Conservation (phyloP, 1,140 invertebrate genomes). For the Listronotus oregonensis region DNA sequence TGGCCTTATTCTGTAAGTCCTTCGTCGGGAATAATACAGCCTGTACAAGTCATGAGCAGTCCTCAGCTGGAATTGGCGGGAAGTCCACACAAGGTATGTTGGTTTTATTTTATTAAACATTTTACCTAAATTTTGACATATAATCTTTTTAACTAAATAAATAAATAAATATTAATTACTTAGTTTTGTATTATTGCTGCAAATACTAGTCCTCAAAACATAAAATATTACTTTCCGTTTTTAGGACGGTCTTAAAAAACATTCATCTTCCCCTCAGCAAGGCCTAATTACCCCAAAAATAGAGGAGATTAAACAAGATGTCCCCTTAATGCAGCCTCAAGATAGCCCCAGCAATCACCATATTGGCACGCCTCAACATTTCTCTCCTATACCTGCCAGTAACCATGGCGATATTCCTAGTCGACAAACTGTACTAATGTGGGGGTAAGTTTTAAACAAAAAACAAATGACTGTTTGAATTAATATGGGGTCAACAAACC, state of each 20-base stretch:
- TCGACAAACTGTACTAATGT: constrained; percentile 86
- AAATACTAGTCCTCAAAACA: no score
- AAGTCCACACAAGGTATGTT: constrained; percentile 56
- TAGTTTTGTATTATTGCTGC: no score
- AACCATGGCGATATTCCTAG: constrained; percentile 60
- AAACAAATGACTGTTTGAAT: constrained; percentile 1
- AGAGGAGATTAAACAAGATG: constrained; percentile 66
- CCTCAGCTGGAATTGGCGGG: constrained; percentile 49
- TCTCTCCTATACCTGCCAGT: constrained; percentile 50
- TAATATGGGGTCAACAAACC: not conserved
- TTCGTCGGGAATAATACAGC: constrained; percentile 59
- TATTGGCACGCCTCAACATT: constrained; percentile 60
- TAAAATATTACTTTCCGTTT: constrained; percentile 4
- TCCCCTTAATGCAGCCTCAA: constrained; percentile 53
- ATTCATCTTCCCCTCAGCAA: constrained; percentile 62
- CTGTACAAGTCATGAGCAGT: constrained; percentile 58
- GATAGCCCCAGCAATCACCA: constrained; percentile 56
- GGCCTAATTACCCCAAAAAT: constrained; percentile 67
- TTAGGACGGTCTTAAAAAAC: constrained; percentile 46
- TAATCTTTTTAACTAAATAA: not conserved
- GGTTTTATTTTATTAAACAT: constrained; percentile 44
- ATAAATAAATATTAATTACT: no score
- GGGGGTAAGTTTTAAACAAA: constrained; percentile 61
- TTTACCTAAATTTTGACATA: not conserved
- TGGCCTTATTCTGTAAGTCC: constrained; percentile 59